Evolutionary conservation across 2,113 vertebrate genomes (phyloP).

Genomic region (Gallinago jamesoni): DNA sequence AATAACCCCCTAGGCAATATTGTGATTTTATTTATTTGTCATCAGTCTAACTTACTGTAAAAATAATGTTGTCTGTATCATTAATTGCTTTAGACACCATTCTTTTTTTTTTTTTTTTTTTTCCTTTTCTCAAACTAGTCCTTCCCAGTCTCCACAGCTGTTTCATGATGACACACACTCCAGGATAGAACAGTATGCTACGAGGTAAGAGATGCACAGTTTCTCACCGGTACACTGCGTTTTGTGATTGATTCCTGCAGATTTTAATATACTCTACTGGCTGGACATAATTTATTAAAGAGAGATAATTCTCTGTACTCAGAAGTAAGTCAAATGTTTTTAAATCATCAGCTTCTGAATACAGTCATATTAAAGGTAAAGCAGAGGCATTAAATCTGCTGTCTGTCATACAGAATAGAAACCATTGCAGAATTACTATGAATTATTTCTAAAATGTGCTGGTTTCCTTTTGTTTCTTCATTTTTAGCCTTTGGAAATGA

Average conservation of each 20-base stretch:
- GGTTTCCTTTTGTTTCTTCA: not conserved
- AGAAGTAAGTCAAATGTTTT: not conserved
- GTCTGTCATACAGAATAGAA: not conserved
- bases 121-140: constrained; percentile 72
- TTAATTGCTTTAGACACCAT: not conserved
- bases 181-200: constrained; percentile 95
- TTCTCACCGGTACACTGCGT: not conserved
- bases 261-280: not conserved
- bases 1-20: not conserved
- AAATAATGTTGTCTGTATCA: not conserved
- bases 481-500: not conserved
- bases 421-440: not conserved
- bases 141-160: constrained; percentile 89
- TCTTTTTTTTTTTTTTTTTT: not conserved
- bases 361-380: not conserved
- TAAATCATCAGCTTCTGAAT: not conserved
- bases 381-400: not conserved
- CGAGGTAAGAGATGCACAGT: constrained; percentile 78
- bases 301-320: not conserved
- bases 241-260: not conserved
- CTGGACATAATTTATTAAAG: not conserved
- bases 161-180: constrained; percentile 97
- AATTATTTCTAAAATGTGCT: not conserved
- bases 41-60: constrained; percentile 35
- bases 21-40: constrained; percentile 3